phyloP scores from a whole-genome alignment of 2,888 invertebrate genomes.

The Caenorhabditis doughertyi region DNA sequence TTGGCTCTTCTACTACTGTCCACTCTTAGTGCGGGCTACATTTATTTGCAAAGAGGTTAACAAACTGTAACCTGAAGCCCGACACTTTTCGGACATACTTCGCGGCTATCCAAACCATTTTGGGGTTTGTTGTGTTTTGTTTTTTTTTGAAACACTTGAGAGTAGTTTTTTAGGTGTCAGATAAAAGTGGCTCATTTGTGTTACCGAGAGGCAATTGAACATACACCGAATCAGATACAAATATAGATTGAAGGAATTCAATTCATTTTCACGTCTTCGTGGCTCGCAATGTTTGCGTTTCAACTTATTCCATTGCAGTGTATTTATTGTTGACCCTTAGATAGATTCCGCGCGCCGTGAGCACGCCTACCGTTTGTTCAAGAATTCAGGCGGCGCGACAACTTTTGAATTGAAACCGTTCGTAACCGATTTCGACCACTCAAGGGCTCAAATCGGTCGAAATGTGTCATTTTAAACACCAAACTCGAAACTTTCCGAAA shows the following conservation, averaged over 20 bases:
- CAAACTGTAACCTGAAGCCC: conserved; percentile 62
- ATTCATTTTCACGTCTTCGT: conserved; percentile 61
- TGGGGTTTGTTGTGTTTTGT: conserved; percentile 1
- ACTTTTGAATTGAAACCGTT: conserved; percentile 44
- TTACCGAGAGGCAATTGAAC: conserved; percentile 13
- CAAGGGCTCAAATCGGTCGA: conserved; percentile 47
- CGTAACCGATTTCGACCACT: conserved; percentile 24
- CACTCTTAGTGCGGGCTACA: conserved; percentile 50
- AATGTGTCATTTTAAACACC: conserved; percentile 53
- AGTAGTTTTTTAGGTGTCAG: conserved; percentile 40
- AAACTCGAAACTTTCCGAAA: no score
- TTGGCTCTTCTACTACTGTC: conserved; percentile 46
- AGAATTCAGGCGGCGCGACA: conserved; percentile 39
- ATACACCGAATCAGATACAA: conserved; percentile 48
- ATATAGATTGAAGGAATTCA: background rate
- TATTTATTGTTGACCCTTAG: conserved; percentile 55
- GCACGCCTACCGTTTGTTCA: conserved; percentile 62
- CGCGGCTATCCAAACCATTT: conserved; percentile 22
- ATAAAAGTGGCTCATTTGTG: conserved; percentile 13
- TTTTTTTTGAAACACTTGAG: conserved; percentile 51
- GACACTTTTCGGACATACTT: conserved; percentile 39
- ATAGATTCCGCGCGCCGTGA: conserved; percentile 57
- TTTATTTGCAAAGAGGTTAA: conserved; percentile 57
- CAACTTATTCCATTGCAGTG: conserved; percentile 62
- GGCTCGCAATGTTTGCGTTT: conserved; percentile 53